These are phyloP conservation scores for Gerris lacustris DNA, from an alignment of 2,888 invertebrate genomes.

Conservation along the genomic window DNA sequence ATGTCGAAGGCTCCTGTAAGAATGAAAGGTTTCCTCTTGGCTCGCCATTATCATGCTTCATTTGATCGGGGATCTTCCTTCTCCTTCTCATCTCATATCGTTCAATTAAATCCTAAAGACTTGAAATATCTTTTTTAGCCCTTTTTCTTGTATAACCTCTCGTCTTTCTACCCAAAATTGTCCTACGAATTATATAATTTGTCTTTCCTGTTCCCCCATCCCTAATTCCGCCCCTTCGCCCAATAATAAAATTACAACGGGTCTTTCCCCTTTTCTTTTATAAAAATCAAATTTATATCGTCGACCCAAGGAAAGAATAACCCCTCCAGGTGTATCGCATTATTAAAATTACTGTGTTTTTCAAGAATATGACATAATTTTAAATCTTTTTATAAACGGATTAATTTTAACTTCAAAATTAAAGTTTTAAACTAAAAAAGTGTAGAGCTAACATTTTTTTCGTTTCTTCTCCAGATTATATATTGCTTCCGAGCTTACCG, in stretches of 20 bases:
- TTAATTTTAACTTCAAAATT: no score
- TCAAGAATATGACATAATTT: no score
- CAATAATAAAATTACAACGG: neutral
- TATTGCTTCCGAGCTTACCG: no score
- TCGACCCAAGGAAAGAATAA: neutral
- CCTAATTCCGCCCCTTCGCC: neutral
- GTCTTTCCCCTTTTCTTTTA: neutral
- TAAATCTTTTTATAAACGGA: no score
- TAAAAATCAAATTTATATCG: slow-evolving; percentile 3
- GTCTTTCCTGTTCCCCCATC: neutral
- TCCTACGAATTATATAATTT: neutral
- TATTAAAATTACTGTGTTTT: no score
- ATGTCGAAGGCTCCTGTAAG: neutral
- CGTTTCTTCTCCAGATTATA: no score
- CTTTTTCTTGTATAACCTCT: neutral
- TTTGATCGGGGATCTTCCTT: neutral
- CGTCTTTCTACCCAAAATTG: neutral
- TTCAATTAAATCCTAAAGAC: neutral
- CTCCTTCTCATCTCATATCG: neutral
- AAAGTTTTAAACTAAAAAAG: no score
- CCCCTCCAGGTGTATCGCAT: neutral
- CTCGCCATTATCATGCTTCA: neutral
- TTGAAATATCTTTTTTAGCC: neutral
- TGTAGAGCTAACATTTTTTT: no score
- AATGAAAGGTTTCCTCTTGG: neutral